Percentiles rank a stretch among this genome's conserved stretches.
These are phyloP conservation scores for Phoxinus phoxinus DNA, from an alignment of 2,113 vertebrate genomes.

Conservation along the genomic window DNA sequence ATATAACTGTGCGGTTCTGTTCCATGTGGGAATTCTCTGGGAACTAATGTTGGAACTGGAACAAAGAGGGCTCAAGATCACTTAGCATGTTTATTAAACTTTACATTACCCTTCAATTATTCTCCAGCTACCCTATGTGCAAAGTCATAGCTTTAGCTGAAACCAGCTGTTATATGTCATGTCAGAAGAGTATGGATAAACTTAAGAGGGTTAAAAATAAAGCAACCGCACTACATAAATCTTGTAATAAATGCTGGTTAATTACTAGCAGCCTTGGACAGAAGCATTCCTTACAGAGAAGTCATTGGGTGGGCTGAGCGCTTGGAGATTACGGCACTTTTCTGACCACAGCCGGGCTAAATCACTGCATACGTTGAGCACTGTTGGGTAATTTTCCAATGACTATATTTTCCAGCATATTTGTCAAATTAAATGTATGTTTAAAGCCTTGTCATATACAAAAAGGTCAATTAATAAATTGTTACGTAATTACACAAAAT, in stretches of 20 bases:
- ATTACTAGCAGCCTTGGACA: conserved; percentile 50
- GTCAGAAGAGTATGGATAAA: conserved; percentile 58
- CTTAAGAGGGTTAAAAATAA: conserved; percentile 56
- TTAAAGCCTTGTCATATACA: conserved; percentile 27
- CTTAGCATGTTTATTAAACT: conserved; percentile 67
- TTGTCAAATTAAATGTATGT: conserved; percentile 2
- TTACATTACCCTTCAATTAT: conserved; percentile 63
- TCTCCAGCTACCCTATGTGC: conserved; percentile 48
- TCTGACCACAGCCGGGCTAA: conserved; percentile 58
- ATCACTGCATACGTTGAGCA: neutral
- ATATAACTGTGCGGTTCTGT: conserved; percentile 70
- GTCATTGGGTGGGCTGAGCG: conserved; percentile 53
- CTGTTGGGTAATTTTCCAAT: neutral
- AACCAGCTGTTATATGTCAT: conserved; percentile 67
- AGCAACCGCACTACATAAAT: conserved; percentile 58
- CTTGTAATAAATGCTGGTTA: conserved; percentile 63
- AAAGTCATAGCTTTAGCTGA: conserved; percentile 50
- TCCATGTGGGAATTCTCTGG: conserved; percentile 68
- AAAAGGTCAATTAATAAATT: conserved; percentile 32
- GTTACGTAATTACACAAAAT: conserved; percentile 44
- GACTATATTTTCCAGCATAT: neutral
- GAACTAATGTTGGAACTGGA: conserved; percentile 70
- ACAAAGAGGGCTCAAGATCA: conserved; percentile 67
- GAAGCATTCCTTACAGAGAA: conserved; percentile 56
- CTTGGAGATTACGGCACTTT: conserved; percentile 56